phyloP scores from a whole-genome alignment of 2,797 vertebrate genomes.

The Pterois miles region DNA sequence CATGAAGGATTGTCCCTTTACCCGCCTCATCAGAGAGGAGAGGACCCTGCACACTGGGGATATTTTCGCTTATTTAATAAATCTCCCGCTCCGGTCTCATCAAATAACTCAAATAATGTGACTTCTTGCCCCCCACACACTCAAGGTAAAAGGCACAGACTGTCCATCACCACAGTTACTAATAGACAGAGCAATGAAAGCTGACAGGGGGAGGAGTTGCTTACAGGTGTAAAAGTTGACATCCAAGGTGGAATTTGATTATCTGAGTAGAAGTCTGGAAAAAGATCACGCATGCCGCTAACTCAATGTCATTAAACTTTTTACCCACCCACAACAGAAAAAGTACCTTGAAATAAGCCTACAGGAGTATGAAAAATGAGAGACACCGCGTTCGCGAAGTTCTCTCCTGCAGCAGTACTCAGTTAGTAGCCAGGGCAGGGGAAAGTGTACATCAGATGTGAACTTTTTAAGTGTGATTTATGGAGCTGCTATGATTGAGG shows the following conservation, averaged over 20 bases:
- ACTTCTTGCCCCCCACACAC: background rate
- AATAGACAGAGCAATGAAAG: slow-evolving; percentile 30
- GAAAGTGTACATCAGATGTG: slow-evolving; percentile 51
- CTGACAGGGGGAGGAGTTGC: slow-evolving; percentile 6
- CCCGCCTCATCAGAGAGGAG: background rate
- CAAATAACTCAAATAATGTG: background rate
- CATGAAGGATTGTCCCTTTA: background rate
- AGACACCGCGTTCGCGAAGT: slow-evolving; percentile 22
- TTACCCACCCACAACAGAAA: slow-evolving; percentile 7
- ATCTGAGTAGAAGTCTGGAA: slow-evolving; percentile 5
- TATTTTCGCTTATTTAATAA: background rate
- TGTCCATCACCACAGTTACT: background rate
- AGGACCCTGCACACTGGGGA: background rate
- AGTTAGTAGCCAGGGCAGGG: slow-evolving; percentile 22
- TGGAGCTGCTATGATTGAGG: slow-evolving; percentile 74
- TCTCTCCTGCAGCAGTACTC: slow-evolving; percentile 35
- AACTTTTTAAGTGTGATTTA: slow-evolving; percentile 83
- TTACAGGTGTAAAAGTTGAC: slow-evolving; percentile 35
- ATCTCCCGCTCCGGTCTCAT: background rate
- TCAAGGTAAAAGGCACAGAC: background rate
- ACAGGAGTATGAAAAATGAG: slow-evolving; percentile 42
- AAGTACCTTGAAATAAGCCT: slow-evolving; percentile 9
- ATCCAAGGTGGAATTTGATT: slow-evolving; percentile 43
- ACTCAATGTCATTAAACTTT: slow-evolving; percentile 41
- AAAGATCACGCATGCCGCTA: slow-evolving; percentile 2